phyloP scores from a whole-genome alignment of 2,888 invertebrate species.

The Acronicta psi region DNA sequence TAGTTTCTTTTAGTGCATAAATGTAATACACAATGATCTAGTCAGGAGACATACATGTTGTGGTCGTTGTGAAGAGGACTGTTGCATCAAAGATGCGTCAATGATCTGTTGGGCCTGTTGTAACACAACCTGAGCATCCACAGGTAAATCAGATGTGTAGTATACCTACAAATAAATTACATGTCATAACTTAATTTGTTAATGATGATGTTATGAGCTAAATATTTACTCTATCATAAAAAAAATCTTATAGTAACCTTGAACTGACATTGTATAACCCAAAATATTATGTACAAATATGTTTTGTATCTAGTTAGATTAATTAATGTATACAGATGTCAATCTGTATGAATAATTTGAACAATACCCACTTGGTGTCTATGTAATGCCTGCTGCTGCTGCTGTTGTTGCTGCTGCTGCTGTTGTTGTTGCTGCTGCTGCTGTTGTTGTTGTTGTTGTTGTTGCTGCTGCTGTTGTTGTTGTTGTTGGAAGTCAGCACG shows the following conservation, averaged over 20 bases:
- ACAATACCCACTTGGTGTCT: constrained; percentile 67
- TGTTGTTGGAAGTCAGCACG: constrained; percentile 78
- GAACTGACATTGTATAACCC: constrained; percentile 2
- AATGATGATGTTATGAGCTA: constrained; percentile 33
- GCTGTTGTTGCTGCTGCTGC: constrained; percentile 70
- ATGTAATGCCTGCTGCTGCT: constrained; percentile 74
- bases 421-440: too few species aligned
- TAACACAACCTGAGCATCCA: constrained; percentile 88
- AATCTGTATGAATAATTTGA: constrained; percentile 10
- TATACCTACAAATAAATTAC: constrained; percentile 88
- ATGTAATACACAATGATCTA: constrained; percentile 67
- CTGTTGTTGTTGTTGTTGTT: constrained; percentile 70
- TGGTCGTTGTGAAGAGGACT: constrained; percentile 84
- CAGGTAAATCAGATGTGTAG: constrained; percentile 88
- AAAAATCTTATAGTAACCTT: constrained; percentile 12
- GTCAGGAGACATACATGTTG: constrained; percentile 87
- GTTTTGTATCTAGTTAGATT: constrained; percentile 3
- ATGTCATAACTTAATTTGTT: constrained; percentile 57
- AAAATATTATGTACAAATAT: constrained; percentile 3
- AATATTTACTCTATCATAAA: constrained; percentile 17
- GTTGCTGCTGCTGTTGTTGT: constrained; percentile 69
- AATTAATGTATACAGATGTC: not conserved
- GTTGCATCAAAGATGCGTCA: constrained; percentile 88
- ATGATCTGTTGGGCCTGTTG: constrained; percentile 89
- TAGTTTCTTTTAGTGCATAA: constrained; percentile 66